Base-by-base conservation (phyloP, 1,140 invertebrate genomes). In the Zaprionus camerounensis region DNA sequence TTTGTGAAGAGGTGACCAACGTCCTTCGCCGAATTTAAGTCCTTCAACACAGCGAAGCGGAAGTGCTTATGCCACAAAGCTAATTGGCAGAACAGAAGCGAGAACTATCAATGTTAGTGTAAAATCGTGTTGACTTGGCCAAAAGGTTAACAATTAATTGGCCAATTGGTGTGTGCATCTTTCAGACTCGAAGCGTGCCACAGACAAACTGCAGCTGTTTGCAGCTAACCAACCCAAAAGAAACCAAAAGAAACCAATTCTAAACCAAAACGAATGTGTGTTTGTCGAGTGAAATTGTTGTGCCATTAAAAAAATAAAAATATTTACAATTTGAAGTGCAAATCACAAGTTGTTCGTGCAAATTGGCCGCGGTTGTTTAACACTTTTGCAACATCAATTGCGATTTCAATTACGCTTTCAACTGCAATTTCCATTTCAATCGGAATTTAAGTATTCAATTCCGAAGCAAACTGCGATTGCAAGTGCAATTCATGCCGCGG, bases 401-500 rank as follows among this genome's bases (percentile, higher is more conserved):
- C 22, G 20, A 70, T 65, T 81, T 38, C 65, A 31, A 24, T 66
- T 57, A 71, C 53, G 41, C 63, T 69, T 77, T 34, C 56, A 67
- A 69, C 77, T 83, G 53, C 34, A 59, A 57, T 82, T 55, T 46
- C 41, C 2, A 46, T 46, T 46, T 46, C 46, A 51, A 22, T 51
- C 20, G 46, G 46, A 73, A 74, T 82, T 46, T 63, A 15, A 31
- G 58, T 62, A 51, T 69, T 65, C 22, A 71, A 69, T 72, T 72
- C n/a, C 41, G 22, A 13, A 51, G 20, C 66, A 1, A 51, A 66
- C 61, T 67, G 65, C 41, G 77, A 81, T 59, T 77, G 78, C 81
- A 80, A 73, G 74, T 85, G 74, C 78, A 87, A 88, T 87, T 84
- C 81, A 84, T 81, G 78, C 56, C 74, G 67, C 78, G 70, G 63